These are phyloP conservation scores for Mystacornis crossleyi DNA, from an alignment of 2,113 vertebrate species.

Conservation along the genomic window DNA sequence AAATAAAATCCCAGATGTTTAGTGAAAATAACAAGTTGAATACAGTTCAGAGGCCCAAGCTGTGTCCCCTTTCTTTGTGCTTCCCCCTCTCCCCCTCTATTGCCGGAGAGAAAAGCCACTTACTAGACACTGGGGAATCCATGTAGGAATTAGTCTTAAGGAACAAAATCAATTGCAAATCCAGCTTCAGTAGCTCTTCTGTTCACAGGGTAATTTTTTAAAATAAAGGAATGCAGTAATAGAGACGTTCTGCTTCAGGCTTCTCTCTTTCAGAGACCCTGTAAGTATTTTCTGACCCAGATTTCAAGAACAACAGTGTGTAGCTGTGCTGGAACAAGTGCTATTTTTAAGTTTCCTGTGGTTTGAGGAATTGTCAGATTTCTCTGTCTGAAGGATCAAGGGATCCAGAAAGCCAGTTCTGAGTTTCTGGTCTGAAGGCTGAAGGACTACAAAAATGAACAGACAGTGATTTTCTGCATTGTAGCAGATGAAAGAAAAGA, in stretches of 20 bases:
- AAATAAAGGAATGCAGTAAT: background rate
- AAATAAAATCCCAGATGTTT: background rate
- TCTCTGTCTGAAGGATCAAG: slow-evolving; percentile 35
- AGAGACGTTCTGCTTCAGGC: background rate
- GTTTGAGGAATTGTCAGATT: slow-evolving; percentile 57
- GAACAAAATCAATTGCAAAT: background rate
- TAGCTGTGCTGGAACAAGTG: slow-evolving; percentile 39
- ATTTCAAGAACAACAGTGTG: slow-evolving; percentile 49
- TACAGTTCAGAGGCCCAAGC: background rate
- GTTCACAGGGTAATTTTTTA: background rate
- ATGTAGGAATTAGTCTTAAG: background rate
- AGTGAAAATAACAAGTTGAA: background rate
- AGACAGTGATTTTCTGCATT: background rate
- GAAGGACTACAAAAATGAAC: background rate
- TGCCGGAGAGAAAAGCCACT: background rate
- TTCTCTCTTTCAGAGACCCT: background rate
- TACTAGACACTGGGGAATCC: background rate
- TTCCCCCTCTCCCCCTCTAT: background rate
- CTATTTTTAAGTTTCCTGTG: slow-evolving; percentile 66
- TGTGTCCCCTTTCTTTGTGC: background rate
- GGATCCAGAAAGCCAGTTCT: slow-evolving; percentile 27
- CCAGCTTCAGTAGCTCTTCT: background rate
- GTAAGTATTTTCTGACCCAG: slow-evolving; percentile 49
- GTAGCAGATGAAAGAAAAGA: background rate
- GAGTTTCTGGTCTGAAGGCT: background rate